These are phyloP conservation scores for Lordiphosa fenestrarum DNA, from an alignment of 2,888 invertebrate genomes.

Conservation along the genomic window DNA sequence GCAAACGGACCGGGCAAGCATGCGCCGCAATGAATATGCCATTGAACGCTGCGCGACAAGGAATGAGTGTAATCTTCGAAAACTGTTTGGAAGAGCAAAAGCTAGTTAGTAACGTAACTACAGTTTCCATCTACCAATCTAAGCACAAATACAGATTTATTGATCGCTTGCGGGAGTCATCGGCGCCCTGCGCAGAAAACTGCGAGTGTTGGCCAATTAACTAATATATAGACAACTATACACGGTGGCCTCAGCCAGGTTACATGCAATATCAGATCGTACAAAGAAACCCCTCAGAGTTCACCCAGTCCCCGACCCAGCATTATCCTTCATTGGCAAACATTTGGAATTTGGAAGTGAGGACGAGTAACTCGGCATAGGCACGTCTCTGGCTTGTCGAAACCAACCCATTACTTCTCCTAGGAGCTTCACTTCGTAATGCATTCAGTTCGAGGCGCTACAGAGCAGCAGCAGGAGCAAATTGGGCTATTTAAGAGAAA, in stretches of 20 bases:
- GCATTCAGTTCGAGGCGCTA: constrained; percentile 69
- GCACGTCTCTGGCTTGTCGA: constrained; percentile 15
- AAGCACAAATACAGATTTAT: constrained; percentile 1
- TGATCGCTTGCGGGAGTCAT: background rate
- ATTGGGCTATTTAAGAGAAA: constrained; percentile 60
- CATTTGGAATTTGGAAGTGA: background rate
- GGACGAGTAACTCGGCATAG: background rate
- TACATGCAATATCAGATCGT: too few species aligned
- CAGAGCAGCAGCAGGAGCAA: constrained; percentile 51
- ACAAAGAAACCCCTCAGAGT: too few species aligned
- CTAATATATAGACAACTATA: too few species aligned
- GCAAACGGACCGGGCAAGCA: too few species aligned
- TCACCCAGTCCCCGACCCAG: too few species aligned
- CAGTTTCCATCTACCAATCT: constrained; percentile 7
- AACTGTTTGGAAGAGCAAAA: constrained; percentile 15
- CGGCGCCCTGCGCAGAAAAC: background rate
- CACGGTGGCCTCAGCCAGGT: too few species aligned
- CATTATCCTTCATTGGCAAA: too few species aligned
- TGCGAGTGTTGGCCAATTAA: background rate
- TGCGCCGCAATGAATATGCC: constrained; percentile 57
- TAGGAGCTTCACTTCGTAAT: constrained; percentile 61
- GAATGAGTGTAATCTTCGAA: constrained; percentile 35
- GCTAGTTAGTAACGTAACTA: background rate
- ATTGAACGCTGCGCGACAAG: constrained; percentile 48
- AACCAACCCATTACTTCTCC: constrained; percentile 19